A percentile compares a stretch with the other conserved stretches of the same genome.
Conservation (phyloP, 2,888 invertebrate genomes). For the Thecocarcelia acutangulata region DNA sequence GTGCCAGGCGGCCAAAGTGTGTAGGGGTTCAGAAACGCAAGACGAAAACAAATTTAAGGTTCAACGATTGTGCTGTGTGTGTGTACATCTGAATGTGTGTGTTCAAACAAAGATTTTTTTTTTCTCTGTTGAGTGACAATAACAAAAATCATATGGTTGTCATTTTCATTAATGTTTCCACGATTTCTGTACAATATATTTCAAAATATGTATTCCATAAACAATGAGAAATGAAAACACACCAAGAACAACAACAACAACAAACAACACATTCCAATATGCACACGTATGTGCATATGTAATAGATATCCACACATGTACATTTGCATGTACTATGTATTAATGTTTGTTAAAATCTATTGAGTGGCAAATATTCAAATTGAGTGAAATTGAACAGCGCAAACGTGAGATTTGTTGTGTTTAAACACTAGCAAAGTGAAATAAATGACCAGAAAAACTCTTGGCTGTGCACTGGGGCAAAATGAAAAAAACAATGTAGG, state of each 20-base stretch:
- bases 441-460: neutral
- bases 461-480: neutral
- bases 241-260: slow-evolving; percentile 37
- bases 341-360: slow-evolving; percentile 6
- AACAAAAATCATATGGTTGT: slow-evolving; percentile 66
- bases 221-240: slow-evolving; percentile 3
- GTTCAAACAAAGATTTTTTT: neutral
- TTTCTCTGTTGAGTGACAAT: slow-evolving; percentile 43
- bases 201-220: slow-evolving; percentile 31
- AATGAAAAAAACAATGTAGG: slow-evolving; percentile 38
- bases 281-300: neutral
- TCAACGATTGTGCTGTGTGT: neutral
- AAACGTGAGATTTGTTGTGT: slow-evolving; percentile 50
- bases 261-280: neutral
- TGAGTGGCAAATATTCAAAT: slow-evolving; percentile 33
- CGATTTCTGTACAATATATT: slow-evolving; percentile 25
- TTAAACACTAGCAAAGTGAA: neutral
- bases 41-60: slow-evolving; percentile 3
- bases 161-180: slow-evolving; percentile 33
- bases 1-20: neutral
- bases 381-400: slow-evolving; percentile 57
- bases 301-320: neutral
- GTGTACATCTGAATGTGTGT: neutral
- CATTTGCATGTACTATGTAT: neutral
- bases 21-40: neutral